Conservation (phyloP, 2,888 invertebrate genomes). For the Siphlonurus alternatus region DNA sequence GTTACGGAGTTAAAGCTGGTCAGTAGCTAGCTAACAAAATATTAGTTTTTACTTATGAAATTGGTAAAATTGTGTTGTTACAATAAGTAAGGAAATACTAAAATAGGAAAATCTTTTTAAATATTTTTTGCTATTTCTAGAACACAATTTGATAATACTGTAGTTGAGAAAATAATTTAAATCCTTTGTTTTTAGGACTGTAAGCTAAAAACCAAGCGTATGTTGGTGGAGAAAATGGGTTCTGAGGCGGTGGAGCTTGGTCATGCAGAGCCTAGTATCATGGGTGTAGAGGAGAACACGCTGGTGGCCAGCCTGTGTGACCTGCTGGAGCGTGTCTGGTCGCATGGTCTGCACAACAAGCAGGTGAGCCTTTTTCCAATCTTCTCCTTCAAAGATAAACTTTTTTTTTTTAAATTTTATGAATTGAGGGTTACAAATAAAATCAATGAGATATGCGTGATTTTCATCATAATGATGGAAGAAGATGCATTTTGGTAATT, state of each 20-base stretch:
- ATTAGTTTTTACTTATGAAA: no score
- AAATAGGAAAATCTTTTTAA: no score
- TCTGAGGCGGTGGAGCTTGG: conserved; percentile 90
- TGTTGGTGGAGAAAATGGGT: conserved; percentile 98
- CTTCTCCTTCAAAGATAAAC: background rate
- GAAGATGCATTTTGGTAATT: no score
- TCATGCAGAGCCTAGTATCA: conserved; percentile 55
- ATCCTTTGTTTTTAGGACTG: conserved; percentile 56
- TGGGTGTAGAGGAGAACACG: conserved; percentile 88
- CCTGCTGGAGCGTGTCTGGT: conserved; percentile 92
- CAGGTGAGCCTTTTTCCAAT: conserved; percentile 31
- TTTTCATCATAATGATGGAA: no score
- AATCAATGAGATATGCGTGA: no score
- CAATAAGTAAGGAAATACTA: no score
- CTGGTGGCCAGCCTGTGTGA: conserved; percentile 97
- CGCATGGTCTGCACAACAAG: conserved; percentile 89
- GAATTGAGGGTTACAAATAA: no score
- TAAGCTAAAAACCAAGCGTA: conserved; percentile 89
- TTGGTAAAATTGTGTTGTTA: no score
- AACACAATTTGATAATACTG: no score
- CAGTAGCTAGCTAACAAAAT: no score
- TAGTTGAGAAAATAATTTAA: conserved; percentile 92
- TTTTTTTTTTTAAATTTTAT: background rate
- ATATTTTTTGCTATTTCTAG: no score
- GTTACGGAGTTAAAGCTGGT: no score